Conservation (phyloP, 1,140 invertebrate species). For the Pachypsylla venusta region DNA sequence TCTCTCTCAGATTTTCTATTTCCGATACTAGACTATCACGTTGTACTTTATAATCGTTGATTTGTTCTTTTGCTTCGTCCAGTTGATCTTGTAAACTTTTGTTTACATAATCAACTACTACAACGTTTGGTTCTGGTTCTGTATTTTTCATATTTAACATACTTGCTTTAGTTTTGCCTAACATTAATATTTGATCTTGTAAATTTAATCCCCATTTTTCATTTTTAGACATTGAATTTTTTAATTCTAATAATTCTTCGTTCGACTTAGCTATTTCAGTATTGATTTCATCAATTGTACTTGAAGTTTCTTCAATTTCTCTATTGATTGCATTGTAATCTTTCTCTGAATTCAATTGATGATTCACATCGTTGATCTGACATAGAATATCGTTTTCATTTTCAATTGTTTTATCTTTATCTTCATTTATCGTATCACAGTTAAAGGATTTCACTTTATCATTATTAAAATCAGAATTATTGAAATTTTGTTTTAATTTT, state of each 20-base stretch:
- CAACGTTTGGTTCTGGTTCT: background rate
- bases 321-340: background rate
- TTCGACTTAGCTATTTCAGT: background rate
- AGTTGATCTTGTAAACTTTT: background rate
- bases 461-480: background rate
- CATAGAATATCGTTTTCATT: background rate
- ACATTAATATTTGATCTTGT: background rate
- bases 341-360: slow-evolving; percentile 2
- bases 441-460: background rate
- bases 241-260: background rate
- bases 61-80: background rate
- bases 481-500: slow-evolving; percentile 3
- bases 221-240: background rate
- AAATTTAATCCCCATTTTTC: background rate
- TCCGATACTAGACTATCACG: background rate
- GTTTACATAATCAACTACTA: too few relatives aligned
- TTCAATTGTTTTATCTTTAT: too few relatives aligned
- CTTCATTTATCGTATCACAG: slow-evolving; percentile 7
- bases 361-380: background rate
- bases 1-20: background rate
- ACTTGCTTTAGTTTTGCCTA: background rate
- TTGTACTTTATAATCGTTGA: background rate
- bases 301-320: background rate
- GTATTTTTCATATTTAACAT: background rate
- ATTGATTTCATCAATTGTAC: slow-evolving; percentile 5